These are phyloP conservation scores for Onychorhynchus coronatus DNA, from an alignment of 2,113 vertebrate genomes.

Conservation along the genomic window DNA sequence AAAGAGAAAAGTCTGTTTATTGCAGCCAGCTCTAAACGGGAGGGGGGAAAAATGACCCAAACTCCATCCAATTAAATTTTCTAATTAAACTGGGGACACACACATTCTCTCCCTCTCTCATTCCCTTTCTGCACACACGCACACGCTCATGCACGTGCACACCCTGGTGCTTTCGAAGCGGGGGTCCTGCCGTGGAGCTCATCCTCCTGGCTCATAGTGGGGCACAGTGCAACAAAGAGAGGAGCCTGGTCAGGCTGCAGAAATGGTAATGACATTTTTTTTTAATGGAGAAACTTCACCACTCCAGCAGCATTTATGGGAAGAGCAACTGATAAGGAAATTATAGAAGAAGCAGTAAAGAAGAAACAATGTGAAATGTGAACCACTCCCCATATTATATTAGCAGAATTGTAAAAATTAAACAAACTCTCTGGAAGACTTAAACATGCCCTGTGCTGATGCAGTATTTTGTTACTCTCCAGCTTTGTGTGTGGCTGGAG, in stretches of 20 bases:
- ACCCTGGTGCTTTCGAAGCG: accelerated
- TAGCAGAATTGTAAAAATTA: background rate
- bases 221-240: background rate
- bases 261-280: background rate
- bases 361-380: background rate
- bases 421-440: background rate
- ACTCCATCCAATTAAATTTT: constrained; percentile 67
- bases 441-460: background rate
- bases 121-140: background rate
- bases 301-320: background rate
- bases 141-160: background rate
- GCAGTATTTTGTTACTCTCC: background rate
- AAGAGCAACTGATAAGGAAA: background rate
- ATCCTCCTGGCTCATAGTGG: background rate
- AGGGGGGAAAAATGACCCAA: constrained; percentile 5
- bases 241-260: background rate
- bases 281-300: background rate
- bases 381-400: background rate
- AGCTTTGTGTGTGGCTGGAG: background rate
- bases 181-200: background rate
- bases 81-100: constrained; percentile 67
- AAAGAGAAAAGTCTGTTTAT: constrained; percentile 73
- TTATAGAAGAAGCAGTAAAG: background rate
- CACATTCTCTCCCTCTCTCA: constrained; percentile 1
- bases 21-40: constrained; percentile 46